phyloP scores from a whole-genome alignment of 2,888 invertebrate species.

The Epirrita christyi region DNA sequence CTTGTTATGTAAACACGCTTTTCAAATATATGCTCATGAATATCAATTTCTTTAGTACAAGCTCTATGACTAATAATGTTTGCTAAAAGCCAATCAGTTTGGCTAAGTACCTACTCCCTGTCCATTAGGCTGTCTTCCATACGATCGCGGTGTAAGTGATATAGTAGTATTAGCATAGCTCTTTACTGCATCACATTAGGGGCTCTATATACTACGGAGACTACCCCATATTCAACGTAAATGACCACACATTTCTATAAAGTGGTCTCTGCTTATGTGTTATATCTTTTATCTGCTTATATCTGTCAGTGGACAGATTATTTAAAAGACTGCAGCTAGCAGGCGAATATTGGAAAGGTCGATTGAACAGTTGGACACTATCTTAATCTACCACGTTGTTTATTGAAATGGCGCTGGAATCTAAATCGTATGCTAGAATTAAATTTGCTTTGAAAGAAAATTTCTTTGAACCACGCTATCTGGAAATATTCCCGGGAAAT shows the following conservation, averaged over 20 bases:
- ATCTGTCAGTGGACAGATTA: slow-evolving; percentile 20
- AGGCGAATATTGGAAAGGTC: neutral
- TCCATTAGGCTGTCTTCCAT: slow-evolving; percentile 30
- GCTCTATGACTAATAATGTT: slow-evolving; percentile 6
- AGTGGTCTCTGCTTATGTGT: slow-evolving; percentile 14
- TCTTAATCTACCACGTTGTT: neutral
- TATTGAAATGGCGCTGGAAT: neutral
- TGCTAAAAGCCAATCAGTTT: slow-evolving; percentile 21
- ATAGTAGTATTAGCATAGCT: slow-evolving; percentile 51
- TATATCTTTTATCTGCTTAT: too few species aligned
- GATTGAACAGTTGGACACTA: neutral
- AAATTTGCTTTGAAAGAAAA: neutral
- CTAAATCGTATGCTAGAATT: neutral
- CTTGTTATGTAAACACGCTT: slow-evolving; percentile 3
- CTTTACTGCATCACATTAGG: slow-evolving; percentile 29
- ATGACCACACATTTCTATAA: slow-evolving; percentile 24
- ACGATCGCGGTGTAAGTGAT: slow-evolving; percentile 40
- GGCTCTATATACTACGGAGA: slow-evolving; percentile 2
- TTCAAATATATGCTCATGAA: slow-evolving; percentile 8
- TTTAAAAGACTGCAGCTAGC: slow-evolving; percentile 1
- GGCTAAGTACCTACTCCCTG: slow-evolving; percentile 19
- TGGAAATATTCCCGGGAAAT: slow-evolving; percentile 1
- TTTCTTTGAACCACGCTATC: neutral
- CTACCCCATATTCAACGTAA: slow-evolving; percentile 12
- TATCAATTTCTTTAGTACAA: slow-evolving; percentile 11